Base-by-base conservation (phyloP, 2,797 vertebrate genomes). In the Paramormyrops hopkinsi region DNA sequence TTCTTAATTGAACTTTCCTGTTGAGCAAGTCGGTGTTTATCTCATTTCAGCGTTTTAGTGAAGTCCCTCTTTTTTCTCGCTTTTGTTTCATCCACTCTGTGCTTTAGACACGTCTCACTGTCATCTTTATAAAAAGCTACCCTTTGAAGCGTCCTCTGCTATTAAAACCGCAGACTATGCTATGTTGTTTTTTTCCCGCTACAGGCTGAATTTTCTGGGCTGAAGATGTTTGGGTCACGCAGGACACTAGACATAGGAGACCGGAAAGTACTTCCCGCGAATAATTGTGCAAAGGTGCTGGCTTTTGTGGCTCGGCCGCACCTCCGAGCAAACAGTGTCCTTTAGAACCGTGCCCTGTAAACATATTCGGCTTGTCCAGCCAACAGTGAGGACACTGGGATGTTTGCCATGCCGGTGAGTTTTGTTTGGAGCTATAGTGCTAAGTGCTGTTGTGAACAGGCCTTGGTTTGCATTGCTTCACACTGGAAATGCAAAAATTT, bases 271-370 rank as follows among this genome's bases (percentile, higher is more conserved):
- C 25, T 33, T 56, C 44, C 86, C 41, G 2, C 2, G 17, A 17
- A 65, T 19, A 1, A 12, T 41, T 25, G 37, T 4, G 86, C 2
- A 1, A 46, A 29, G 17, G 19, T 88, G 86, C 46, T 37, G 14
- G 33, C 5, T 11, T 25, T 37, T 62, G 25, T 46, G 54, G 17
- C 12, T 0, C 37, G 4, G 14, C 19, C 2, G 5, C 85, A 37
- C 29, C 2, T 86, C 85, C 4, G n/a, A 87, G 53, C 14, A 87
- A 87, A 87, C 54, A 48, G 17, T 12, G 54, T 91, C 54, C 48
- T 89, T 88, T 73, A 82, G 86, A 65, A 54, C 37, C 33, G 44
- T 88, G 86, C 84, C 53, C 37, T 89, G 90, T 87, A 92, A 92
- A 93, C 90, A 87, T 87, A 29, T 65, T 59, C 0, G 29, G 59